Base-by-base conservation (phyloP, 1,140 invertebrate genomes). In the Drosophila fuyamai region DNA sequence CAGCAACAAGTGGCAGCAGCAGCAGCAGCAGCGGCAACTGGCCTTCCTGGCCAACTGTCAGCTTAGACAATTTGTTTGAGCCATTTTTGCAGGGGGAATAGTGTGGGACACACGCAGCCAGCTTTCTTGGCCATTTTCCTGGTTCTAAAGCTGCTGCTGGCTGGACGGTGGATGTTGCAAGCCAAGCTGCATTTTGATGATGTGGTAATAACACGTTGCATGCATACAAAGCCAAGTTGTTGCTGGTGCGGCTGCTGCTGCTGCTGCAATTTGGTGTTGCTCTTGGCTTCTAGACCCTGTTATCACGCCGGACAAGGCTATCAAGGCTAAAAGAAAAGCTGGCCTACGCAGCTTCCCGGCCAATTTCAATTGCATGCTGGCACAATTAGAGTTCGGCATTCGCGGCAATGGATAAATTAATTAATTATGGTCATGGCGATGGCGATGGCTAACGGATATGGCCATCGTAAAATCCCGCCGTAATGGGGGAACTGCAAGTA, bases 51-150 rank as follows among this genome's bases (percentile, higher is more conserved):
- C 68, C 81, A 84, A 75, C 84, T 89, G 84, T 84, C 84, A 89
- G 84, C 77, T 89, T 89, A 78, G 80, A 89, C 84, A 89, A 89
- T 89, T 89, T 89, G 80, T 89, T 89, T 89, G 77, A 83, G 84
- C 80, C 83, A 88, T 88, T 88, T 86, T 76, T 74, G 38, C 55
- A 29, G 54, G 23, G 41, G 75, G 54, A 27, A 43, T 54, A 62
- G 61, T 79, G 72, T 81, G 81, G 74, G 67, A 74, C 84, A 84
- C 71, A 81, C 67, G 61, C 72, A 79, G 71, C 35, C 50, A 61
- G 59, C 29, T 16, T 78, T 59, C 46, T 51, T 67, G 71, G 68
- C 48, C 48, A 51, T 16, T 14, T 35, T 38, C 12, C 44, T 48
- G 58, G 60, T 59, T 56, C 54, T 62, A 40, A 35, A 65, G 41